phyloP scores from a whole-genome alignment of 2,113 vertebrate species.

The Syngnathus floridae region DNA sequence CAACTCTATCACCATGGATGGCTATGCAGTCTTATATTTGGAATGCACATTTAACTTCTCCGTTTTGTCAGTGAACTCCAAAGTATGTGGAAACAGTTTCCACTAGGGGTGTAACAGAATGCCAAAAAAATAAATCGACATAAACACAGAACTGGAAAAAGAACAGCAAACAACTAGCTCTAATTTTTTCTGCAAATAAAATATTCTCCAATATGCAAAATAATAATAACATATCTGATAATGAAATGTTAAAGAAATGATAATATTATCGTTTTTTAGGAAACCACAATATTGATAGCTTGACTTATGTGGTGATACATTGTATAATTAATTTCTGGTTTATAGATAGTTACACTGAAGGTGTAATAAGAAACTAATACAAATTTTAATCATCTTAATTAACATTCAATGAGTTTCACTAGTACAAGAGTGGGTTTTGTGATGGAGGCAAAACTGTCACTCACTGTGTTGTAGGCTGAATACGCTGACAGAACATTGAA shows the following conservation, averaged over 20 bases:
- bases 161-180: neutral
- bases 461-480: conserved; percentile 84
- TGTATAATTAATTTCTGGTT: neutral
- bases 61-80: no score
- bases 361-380: neutral
- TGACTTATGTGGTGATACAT: no score
- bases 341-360: neutral
- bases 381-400: neutral
- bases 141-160: neutral
- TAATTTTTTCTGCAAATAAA: neutral
- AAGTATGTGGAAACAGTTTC: no score
- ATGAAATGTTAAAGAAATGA: no score
- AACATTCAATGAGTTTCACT: neutral
- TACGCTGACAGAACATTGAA: conserved; percentile 81
- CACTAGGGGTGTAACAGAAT: neutral
- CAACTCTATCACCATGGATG: no score
- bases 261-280: neutral
- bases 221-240: neutral
- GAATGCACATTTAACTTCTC: no score
- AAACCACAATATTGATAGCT: no score
- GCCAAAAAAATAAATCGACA: neutral
- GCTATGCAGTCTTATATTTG: no score
- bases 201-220: neutral
- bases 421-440: neutral
- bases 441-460: conserved; percentile 28